Percentiles rank a stretch among this genome's conserved stretches.
These are phyloP conservation scores for Rambutsinella grinnellia DNA, from an alignment of 2,888 invertebrate genomes.

Conservation along the genomic window DNA sequence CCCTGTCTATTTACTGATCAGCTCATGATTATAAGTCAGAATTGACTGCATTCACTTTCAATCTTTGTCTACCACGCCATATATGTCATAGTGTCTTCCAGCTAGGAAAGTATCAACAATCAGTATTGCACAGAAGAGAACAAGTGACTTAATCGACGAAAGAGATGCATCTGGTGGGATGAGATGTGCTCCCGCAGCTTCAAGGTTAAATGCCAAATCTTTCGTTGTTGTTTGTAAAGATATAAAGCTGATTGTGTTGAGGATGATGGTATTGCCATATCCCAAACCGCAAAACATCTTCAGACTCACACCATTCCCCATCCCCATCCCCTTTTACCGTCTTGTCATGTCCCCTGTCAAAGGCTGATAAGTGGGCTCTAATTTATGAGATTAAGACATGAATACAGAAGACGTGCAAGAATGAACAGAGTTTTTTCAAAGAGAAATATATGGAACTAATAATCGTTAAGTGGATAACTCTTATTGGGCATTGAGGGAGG, in stretches of 20 bases:
- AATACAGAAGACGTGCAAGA: too few species aligned
- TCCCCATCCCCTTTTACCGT: conserved; percentile 34
- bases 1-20: conserved; percentile 29
- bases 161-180: too few species aligned
- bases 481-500: conserved; percentile 9
- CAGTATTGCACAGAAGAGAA: conserved; percentile 43
- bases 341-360: conserved; percentile 44
- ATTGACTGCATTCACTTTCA: conserved; percentile 16
- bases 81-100: conserved; percentile 31
- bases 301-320: too few species aligned
- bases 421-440: conserved; percentile 2
- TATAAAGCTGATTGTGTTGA: not conserved
- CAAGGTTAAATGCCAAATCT: too few species aligned
- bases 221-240: not conserved
- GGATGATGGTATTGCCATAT: conserved; percentile 17
- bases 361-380: conserved; percentile 45
- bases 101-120: conserved; percentile 8
- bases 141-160: too few species aligned
- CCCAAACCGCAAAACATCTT: conserved; percentile 13
- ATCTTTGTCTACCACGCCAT: conserved; percentile 16
- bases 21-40: too few species aligned
- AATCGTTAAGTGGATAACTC: conserved; percentile 45
- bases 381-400: conserved; percentile 50
- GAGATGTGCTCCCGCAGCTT: too few species aligned
- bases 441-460: conserved; percentile 18